Evolutionary conservation across 2,113 vertebrate species (phyloP).

Genomic region (Aegithalos caudatus): DNA sequence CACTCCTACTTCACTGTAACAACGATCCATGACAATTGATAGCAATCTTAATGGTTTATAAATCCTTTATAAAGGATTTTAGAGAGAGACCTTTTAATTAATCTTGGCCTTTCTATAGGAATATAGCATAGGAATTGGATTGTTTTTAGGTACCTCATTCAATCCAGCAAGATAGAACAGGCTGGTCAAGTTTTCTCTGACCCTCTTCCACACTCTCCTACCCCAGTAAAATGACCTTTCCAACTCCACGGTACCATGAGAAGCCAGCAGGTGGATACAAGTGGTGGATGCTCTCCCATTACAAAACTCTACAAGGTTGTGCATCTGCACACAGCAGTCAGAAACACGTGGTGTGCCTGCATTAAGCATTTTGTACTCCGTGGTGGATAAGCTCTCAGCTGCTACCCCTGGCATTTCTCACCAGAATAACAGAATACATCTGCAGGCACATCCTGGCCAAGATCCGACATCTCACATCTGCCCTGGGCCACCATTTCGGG

Average conservation of each 20-base stretch:
- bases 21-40: not conserved
- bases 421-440: not conserved
- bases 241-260: not conserved
- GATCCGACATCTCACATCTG: accelerated
- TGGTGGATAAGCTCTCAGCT: not conserved
- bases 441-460: not conserved
- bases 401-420: not conserved
- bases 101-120: not conserved
- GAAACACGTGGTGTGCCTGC: not conserved
- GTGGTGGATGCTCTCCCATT: not conserved
- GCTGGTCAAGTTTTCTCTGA: not conserved
- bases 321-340: not conserved
- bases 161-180: not conserved
- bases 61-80: not conserved
- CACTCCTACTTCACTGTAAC: not conserved
- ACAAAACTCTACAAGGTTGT: not conserved
- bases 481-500: not conserved
- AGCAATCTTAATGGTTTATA: not conserved
- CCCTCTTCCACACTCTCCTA: not conserved
- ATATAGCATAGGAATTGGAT: not conserved
- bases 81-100: not conserved
- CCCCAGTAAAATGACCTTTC: not conserved
- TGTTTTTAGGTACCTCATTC: not conserved
- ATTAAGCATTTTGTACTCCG: not conserved
- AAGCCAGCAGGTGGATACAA: not conserved